Base-by-base conservation (phyloP, 2,888 invertebrate species). In the Tetramorium bicarinatum region DNA sequence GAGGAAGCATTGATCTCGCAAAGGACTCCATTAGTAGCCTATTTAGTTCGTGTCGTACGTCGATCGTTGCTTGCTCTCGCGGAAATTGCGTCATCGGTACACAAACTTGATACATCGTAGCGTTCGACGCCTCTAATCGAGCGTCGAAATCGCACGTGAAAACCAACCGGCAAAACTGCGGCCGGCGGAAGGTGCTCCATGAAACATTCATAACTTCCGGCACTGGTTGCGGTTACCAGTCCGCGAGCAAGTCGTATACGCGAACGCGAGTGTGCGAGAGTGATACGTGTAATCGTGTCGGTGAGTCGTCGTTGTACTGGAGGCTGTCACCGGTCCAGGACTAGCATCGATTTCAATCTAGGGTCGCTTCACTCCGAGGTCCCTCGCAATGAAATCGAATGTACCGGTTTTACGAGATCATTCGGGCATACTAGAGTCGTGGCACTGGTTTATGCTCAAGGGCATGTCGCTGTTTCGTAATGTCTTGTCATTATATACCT, bases 191-290 rank as follows among this genome's bases (percentile, higher is more conserved):
- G 76, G 66, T 66, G 84, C 81, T 71, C 75, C 84, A 84, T 85
- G 84, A 85, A 85, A 84, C 85, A 85, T 84, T 85, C 84, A 85
- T 85, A 84, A 85, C 84, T 85, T 85, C 84, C 80, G 75, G 52
- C 47, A 41, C 49, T 34, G 62, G 49, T 47, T 41, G 67, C 21
- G 72, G 66, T 79, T 47, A 47, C 38, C 25, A n/a, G 21, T 44
- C 79, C 44, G 79, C 54, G 56, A 8, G 38, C 79, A 34, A 69
- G 18, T 54, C 34, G 29, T 18, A 21, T 29, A 67, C 61, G 61
- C 67, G 52, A 21, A 29, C 61, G 41, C 49, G 29, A 34, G 29
- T 38, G 47, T 77, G 29, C 71, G 72, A 41, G 72, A 41, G 41
- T 41, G 56, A 21, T 79, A 66, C 13, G 64, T 62, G 47, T 38